These are phyloP conservation scores for Helarctos malayanus DNA, from an alignment of 2,797 vertebrate genomes.

Conservation along the genomic window DNA sequence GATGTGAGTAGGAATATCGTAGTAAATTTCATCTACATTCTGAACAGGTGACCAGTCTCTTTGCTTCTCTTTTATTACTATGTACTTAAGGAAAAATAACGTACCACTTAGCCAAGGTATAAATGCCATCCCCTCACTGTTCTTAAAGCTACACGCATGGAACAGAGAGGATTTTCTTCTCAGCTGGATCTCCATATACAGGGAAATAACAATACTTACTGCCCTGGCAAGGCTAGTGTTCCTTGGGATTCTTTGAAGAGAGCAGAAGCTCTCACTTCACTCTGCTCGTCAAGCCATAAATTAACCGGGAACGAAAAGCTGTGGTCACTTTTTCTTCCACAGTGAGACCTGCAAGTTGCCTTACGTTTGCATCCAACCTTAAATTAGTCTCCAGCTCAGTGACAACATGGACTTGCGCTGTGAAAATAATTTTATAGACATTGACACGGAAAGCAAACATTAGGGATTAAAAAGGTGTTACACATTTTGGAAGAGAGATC, in stretches of 20 bases:
- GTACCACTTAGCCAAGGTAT: background rate
- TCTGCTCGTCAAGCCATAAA: background rate
- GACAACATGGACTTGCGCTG: background rate
- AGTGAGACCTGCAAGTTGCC: accelerated
- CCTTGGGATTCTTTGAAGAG: background rate
- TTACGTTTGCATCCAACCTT: conserved; percentile 29
- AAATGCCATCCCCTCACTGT: background rate
- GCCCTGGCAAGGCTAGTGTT: background rate
- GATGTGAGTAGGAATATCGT: background rate
- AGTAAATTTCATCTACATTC: background rate
- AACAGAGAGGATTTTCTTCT: background rate
- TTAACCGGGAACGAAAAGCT: background rate
- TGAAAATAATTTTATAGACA: conserved; percentile 54
- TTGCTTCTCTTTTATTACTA: conserved; percentile 27
- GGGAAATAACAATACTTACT: background rate
- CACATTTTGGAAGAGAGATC: conserved; percentile 12
- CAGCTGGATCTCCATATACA: background rate
- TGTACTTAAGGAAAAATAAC: conserved; percentile 41
- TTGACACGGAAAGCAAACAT: background rate
- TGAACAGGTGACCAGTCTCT: conserved; percentile 33
- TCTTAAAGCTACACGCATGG: background rate
- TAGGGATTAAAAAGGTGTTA: background rate
- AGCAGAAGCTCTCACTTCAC: background rate
- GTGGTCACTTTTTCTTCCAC: conserved; percentile 46
- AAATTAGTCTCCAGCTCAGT: background rate